These are phyloP conservation scores for Sakesphorus luctuosus DNA, from an alignment of 2,113 vertebrate genomes.

Conservation along the genomic window DNA sequence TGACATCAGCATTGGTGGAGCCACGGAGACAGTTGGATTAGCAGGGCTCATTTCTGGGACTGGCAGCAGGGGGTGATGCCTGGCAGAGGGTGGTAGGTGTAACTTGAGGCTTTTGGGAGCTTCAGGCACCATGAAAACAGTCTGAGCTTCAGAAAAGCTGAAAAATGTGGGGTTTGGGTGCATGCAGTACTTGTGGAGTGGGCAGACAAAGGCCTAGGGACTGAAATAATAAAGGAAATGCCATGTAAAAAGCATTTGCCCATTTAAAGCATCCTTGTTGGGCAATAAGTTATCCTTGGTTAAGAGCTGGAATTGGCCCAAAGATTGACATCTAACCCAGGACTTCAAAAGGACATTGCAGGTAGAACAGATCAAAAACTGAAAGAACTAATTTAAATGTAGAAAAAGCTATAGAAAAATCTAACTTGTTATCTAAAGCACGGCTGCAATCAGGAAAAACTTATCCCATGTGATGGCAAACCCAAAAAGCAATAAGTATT, in stretches of 20 bases:
- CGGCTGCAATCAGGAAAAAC: not conserved
- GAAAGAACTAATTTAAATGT: not conserved
- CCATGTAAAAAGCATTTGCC: fast-evolving
- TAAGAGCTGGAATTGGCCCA: not conserved
- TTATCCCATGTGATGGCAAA: not conserved
- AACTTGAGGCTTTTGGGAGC: not conserved
- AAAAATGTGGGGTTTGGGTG: not conserved
- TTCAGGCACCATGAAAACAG: not conserved
- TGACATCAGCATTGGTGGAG: not conserved
- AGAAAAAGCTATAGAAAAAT: not conserved
- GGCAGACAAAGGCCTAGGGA: not conserved
- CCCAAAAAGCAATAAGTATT: not conserved
- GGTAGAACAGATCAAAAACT: not conserved
- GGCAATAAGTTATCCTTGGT: not conserved
- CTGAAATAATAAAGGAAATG: not conserved
- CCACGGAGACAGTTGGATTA: not conserved
- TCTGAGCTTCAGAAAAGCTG: not conserved
- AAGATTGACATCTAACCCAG: not conserved
- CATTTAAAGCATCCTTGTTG: not conserved
- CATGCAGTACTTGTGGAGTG: too few relatives aligned
- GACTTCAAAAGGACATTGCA: not conserved
- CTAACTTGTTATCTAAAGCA: not conserved
- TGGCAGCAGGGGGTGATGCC: fast-evolving
- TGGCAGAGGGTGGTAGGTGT: not conserved
- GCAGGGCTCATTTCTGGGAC: not conserved